A percentile compares a stretch with the other conserved stretches of the same genome.
Evolutionary conservation across 2,113 vertebrate genomes (phyloP).

Genomic region (Xiphophorus hellerii): DNA sequence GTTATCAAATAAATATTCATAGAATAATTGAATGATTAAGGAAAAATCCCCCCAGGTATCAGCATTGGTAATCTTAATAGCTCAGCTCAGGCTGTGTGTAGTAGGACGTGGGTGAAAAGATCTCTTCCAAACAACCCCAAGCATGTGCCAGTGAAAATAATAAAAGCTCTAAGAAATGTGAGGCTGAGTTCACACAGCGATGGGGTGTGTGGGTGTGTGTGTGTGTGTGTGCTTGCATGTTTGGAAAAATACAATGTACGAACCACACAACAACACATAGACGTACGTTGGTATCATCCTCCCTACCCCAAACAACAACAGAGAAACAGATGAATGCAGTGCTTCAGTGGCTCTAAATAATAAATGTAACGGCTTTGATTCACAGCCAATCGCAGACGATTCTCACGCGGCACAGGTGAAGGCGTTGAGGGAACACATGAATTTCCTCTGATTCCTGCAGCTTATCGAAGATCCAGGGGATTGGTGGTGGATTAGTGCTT

Average conservation of each 20-base stretch:
- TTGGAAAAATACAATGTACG: background rate
- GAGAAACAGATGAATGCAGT: constrained; percentile 14
- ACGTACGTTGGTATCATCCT: background rate
- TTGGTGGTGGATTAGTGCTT: constrained; percentile 58
- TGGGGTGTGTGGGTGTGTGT: background rate
- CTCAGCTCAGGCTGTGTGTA: constrained; percentile 25
- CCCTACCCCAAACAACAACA: constrained; percentile 6
- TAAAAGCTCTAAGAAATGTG: constrained; percentile 28
- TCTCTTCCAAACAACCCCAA: constrained; percentile 34
- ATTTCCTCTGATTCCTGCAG: constrained; percentile 37
- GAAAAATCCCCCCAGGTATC: constrained; percentile 22
- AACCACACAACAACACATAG: constrained; percentile 13
- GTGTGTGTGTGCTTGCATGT: background rate
- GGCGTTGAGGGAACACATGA: constrained; percentile 16
- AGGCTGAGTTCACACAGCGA: constrained; percentile 25
- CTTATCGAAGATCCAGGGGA: constrained; percentile 45
- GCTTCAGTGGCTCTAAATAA: constrained; percentile 53
- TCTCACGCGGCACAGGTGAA: constrained; percentile 44
- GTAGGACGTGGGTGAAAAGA: constrained; percentile 13
- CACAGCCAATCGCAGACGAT: constrained; percentile 30
- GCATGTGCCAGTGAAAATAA: constrained; percentile 21
- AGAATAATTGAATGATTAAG: constrained; percentile 34
- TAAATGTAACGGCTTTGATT: constrained; percentile 56
- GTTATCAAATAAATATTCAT: constrained; percentile 40
- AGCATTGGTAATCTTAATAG: constrained; percentile 40